Evolutionary conservation across 2,888 invertebrate genomes (phyloP).

Genomic region (Sylvicola cinctus): DNA sequence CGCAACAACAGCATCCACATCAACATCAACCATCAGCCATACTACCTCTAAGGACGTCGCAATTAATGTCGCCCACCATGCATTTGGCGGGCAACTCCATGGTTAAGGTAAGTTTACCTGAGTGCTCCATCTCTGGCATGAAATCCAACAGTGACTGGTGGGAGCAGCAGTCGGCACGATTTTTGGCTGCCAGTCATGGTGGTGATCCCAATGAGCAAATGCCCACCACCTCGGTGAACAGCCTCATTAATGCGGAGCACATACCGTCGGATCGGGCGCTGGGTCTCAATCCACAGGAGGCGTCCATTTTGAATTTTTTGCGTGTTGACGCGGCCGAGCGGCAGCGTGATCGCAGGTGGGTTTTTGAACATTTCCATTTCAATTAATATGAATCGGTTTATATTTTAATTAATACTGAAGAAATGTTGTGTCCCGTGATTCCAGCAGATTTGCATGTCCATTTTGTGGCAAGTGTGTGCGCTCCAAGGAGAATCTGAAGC

Average conservation of each 20-base stretch:
- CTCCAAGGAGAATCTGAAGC: conserved; percentile 70
- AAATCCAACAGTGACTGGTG: conserved; percentile 10
- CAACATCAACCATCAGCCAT: too few relatives aligned
- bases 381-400: too few relatives aligned
- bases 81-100: conserved; percentile 13
- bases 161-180: too few relatives aligned
- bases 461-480: conserved; percentile 79
- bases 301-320: conserved; percentile 41
- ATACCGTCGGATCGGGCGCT: conserved; percentile 32
- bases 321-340: conserved; percentile 36
- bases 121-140: too few relatives aligned
- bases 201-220: conserved; percentile 11
- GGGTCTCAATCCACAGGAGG: conserved; percentile 29
- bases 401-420: background rate
- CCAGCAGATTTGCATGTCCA: conserved; percentile 55
- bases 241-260: conserved; percentile 32
- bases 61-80: too few relatives aligned
- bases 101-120: conserved; percentile 10
- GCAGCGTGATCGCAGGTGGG: conserved; percentile 40
- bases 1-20: too few relatives aligned
- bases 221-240: conserved; percentile 17
- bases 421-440: background rate
- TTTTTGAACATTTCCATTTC: background rate
- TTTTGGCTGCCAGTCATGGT: too few relatives aligned
- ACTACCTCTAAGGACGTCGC: too few relatives aligned